These are phyloP conservation scores for Mycteria americana DNA, from an alignment of 2,797 vertebrate genomes.

Conservation along the genomic window DNA sequence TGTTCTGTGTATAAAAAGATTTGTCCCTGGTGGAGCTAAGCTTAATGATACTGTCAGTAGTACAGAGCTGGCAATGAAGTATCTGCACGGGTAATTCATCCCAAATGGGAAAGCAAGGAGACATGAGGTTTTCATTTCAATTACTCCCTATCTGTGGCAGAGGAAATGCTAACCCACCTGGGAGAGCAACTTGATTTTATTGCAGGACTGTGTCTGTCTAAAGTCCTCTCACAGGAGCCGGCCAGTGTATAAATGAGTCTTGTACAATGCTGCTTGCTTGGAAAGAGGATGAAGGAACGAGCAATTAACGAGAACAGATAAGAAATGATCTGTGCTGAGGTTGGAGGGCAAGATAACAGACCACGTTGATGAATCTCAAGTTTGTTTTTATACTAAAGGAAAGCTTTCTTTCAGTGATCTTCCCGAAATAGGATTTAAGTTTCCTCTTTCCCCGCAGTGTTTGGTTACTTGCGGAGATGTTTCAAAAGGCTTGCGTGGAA, in stretches of 20 bases:
- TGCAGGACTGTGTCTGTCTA: not conserved
- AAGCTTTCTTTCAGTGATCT: not conserved
- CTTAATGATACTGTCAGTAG: slow-evolving; percentile 43
- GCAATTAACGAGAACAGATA: not conserved
- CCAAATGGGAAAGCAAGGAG: slow-evolving; percentile 8
- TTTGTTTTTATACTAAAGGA: not conserved
- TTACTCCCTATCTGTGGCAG: not conserved
- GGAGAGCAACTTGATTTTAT: slow-evolving; percentile 41
- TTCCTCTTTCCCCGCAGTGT: not conserved
- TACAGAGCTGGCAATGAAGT: not conserved
- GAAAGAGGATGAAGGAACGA: not conserved
- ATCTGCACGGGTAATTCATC: slow-evolving; percentile 28
- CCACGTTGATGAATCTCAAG: not conserved
- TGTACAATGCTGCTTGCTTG: not conserved
- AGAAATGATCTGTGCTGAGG: not conserved
- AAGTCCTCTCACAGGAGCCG: not conserved
- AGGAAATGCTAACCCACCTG: slow-evolving; percentile 42
- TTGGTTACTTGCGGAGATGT: not conserved
- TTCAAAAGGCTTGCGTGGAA: not conserved
- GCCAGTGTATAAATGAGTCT: not conserved
- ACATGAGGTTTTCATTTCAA: slow-evolving; percentile 50
- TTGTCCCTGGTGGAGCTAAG: slow-evolving; percentile 22
- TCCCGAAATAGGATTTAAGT: not conserved
- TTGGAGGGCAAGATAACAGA: not conserved
- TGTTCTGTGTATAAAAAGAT: slow-evolving; percentile 27